Evolutionary conservation across 1,140 invertebrate species (phyloP).

Genomic region (Leptinotarsa texana): DNA sequence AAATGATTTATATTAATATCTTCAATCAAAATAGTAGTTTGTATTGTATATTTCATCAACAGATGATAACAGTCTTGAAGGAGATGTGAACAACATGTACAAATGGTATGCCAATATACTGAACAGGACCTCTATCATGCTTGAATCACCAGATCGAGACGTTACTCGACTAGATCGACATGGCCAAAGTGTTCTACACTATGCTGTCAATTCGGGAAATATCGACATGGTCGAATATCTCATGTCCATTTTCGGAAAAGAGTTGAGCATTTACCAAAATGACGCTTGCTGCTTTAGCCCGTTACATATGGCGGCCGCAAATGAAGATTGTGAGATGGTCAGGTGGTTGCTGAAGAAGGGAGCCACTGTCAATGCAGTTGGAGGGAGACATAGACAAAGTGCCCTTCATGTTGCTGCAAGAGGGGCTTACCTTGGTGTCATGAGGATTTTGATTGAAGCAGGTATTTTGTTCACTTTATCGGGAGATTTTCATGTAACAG

Average conservation of each 20-base stretch:
- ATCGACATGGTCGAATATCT: slow-evolving; percentile 58
- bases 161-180: slow-evolving; percentile 58
- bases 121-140: slow-evolving; percentile 58
- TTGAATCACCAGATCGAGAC: slow-evolving; percentile 52
- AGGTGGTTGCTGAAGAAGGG: slow-evolving; percentile 82
- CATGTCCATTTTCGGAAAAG: slow-evolving; percentile 43
- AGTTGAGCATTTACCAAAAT: slow-evolving; percentile 49
- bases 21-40: too few relatives aligned
- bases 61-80: slow-evolving; percentile 46
- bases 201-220: slow-evolving; percentile 61
- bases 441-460: slow-evolving; percentile 62
- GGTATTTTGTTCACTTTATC: slow-evolving; percentile 47
- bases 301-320: slow-evolving; percentile 63
- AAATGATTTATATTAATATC: too few relatives aligned
- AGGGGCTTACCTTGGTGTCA: slow-evolving; percentile 58
- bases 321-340: slow-evolving; percentile 59
- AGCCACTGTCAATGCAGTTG: slow-evolving; percentile 78
- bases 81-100: slow-evolving; percentile 52
- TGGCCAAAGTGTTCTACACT: slow-evolving; percentile 63
- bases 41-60: slow-evolving; percentile 3
- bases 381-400: slow-evolving; percentile 71
- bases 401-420: slow-evolving; percentile 90
- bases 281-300: slow-evolving; percentile 54
- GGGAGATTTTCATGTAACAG: too few relatives aligned
- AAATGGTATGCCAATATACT: slow-evolving; percentile 62